Conservation (phyloP, 2,113 vertebrate species). For the Morone chrysops region DNA sequence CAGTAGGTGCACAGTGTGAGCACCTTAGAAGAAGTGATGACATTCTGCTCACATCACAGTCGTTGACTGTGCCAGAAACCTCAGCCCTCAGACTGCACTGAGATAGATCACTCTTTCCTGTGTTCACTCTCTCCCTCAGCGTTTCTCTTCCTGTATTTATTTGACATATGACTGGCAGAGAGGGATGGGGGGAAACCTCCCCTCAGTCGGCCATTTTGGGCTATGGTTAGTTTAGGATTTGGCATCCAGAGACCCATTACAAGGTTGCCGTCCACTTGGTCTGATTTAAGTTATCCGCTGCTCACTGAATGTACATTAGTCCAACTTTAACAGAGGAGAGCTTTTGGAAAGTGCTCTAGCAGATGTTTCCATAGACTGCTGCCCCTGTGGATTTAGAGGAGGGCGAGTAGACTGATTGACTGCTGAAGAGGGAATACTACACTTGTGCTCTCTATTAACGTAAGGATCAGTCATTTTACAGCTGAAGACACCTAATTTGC, state of each 20-base stretch:
- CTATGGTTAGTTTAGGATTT: slow-evolving; percentile 69
- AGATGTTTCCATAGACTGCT: slow-evolving; percentile 77
- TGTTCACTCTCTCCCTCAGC: slow-evolving; percentile 45
- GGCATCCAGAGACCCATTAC: slow-evolving; percentile 69
- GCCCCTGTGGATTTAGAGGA: slow-evolving; percentile 51
- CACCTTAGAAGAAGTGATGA: slow-evolving; percentile 59
- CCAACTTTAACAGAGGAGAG: slow-evolving; percentile 37
- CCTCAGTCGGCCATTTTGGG: slow-evolving; percentile 58
- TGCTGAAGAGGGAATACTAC: slow-evolving; percentile 57
- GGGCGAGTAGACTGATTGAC: slow-evolving; percentile 65
- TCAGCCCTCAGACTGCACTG: slow-evolving; percentile 39
- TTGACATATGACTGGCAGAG: slow-evolving; percentile 72
- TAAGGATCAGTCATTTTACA: slow-evolving; percentile 39
- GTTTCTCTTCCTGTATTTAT: slow-evolving; percentile 75
- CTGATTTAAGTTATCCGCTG: slow-evolving; percentile 72
- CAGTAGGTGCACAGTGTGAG: slow-evolving; percentile 68
- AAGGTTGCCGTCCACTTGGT: slow-evolving; percentile 58
- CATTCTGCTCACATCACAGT: slow-evolving; percentile 62
- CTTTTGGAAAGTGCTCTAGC: slow-evolving; percentile 69
- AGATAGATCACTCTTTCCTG: slow-evolving; percentile 68
- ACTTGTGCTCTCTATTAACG: slow-evolving; percentile 35
- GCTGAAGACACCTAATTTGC: slow-evolving; percentile 32
- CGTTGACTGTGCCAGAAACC: slow-evolving; percentile 61
- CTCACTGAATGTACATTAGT: slow-evolving; percentile 66
- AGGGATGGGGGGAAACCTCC: slow-evolving; percentile 31